A percentile compares a stretch with the other conserved stretches of the same genome.
phyloP scores from a whole-genome alignment of 30 jellyfish, hydroid and myxozoan genomes.

The Hydractinia symbiolongicarpus region DNA sequence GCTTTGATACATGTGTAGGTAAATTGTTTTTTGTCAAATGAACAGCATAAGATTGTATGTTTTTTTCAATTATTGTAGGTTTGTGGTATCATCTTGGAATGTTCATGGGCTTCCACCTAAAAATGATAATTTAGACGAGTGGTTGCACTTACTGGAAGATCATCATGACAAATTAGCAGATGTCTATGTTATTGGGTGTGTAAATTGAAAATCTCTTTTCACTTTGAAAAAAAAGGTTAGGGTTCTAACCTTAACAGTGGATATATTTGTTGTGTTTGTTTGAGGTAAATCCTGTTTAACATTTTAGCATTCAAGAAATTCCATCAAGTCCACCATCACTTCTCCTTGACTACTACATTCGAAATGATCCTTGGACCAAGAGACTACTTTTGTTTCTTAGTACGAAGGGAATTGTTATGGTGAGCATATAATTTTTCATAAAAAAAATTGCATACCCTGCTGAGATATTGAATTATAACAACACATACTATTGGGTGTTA shows the following conservation, averaged over 20 bases:
- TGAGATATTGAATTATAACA: no score
- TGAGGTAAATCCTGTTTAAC: not conserved
- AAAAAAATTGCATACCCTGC: no score
- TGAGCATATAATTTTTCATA: not conserved
- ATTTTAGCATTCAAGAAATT: constrained; percentile 83
- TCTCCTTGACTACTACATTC: constrained; percentile 80
- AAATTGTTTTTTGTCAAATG: no score
- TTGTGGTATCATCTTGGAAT: constrained; percentile 70
- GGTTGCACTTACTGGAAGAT: constrained; percentile 78
- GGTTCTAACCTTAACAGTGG: not conserved
- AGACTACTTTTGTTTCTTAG: constrained; percentile 59
- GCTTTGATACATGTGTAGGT: no score
- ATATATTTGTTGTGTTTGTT: not conserved
- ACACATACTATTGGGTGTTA: no score
- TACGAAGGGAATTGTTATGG: constrained; percentile 81
- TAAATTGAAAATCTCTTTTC: not conserved
- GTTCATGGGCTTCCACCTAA: constrained; percentile 76
- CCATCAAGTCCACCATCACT: constrained; percentile 95
- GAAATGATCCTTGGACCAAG: constrained; percentile 96
- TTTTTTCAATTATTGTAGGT: not conserved
- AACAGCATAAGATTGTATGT: no score
- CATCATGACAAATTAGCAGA: constrained; percentile 73
- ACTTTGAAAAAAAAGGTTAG: not conserved
- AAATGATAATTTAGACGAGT: constrained; percentile 69
- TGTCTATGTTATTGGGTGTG: constrained; percentile 75